These are phyloP conservation scores for Pituophis catenifer DNA, from an alignment of 2,113 vertebrate species.

Conservation along the genomic window DNA sequence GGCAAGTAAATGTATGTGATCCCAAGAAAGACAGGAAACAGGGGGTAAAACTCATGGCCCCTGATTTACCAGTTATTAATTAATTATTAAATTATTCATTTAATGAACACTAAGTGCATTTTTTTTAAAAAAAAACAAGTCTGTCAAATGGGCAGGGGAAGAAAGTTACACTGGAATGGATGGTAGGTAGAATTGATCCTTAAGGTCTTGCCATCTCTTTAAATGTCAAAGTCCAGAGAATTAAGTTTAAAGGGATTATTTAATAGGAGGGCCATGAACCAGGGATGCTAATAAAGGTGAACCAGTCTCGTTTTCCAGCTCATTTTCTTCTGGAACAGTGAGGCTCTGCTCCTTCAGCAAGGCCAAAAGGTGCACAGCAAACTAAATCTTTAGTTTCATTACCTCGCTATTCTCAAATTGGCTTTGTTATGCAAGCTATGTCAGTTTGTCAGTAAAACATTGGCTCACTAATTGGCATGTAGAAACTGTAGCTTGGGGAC, in stretches of 20 bases:
- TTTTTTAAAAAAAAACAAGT: background rate
- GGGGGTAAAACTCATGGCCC: background rate
- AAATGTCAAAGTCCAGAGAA: background rate
- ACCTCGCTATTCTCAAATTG: background rate
- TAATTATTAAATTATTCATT: background rate
- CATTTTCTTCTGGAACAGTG: background rate
- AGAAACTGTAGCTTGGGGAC: background rate
- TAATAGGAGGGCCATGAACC: background rate
- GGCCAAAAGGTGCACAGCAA: background rate
- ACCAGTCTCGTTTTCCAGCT: background rate
- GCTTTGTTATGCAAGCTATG: background rate
- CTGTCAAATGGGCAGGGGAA: background rate
- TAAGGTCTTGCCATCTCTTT: background rate
- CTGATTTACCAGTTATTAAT: background rate
- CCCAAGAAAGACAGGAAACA: background rate
- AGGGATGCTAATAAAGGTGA: background rate
- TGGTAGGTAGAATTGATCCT: background rate
- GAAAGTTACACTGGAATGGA: background rate
- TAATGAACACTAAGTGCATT: background rate
- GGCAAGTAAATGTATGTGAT: background rate
- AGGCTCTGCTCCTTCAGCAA: background rate
- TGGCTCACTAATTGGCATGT: background rate
- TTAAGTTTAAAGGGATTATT: background rate
- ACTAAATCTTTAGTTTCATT: background rate
- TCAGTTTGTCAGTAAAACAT: background rate